These are phyloP conservation scores for Galerucella calmariensis DNA, from an alignment of 2,888 invertebrate genomes.

Conservation along the genomic window DNA sequence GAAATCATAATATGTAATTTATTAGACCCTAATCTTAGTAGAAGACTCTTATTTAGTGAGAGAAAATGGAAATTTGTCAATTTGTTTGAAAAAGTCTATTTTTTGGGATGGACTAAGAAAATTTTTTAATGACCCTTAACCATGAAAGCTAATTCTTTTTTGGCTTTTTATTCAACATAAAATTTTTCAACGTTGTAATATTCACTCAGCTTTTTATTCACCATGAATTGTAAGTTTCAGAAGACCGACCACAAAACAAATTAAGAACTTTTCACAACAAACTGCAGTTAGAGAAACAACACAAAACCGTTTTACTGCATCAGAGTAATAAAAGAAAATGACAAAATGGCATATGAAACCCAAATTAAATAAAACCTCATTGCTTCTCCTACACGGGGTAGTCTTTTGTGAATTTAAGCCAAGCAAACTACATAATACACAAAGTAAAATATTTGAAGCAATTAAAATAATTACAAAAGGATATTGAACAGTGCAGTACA, in stretches of 20 bases:
- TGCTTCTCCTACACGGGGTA: neutral
- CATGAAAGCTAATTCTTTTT: neutral
- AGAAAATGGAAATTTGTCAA: no score
- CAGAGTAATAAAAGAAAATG: constrained; percentile 1
- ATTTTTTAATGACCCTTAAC: neutral
- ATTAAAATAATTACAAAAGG: neutral
- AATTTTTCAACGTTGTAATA: neutral
- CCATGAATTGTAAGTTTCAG: neutral
- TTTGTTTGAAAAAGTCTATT: no score
- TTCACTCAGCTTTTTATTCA: neutral
- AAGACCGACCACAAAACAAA: neutral
- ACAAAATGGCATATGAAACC: neutral
- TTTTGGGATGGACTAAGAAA: no score
- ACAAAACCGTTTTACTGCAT: constrained; percentile 3
- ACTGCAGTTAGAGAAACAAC: constrained; percentile 2
- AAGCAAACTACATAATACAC: neutral
- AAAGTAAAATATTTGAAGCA: no score
- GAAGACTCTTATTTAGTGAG: no score
- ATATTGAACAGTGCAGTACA: neutral
- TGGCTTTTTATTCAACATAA: neutral
- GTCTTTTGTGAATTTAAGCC: neutral
- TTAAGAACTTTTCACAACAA: constrained; percentile 6
- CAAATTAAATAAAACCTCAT: neutral
- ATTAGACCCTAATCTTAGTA: no score
- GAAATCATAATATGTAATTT: no score